phyloP scores from a whole-genome alignment of 2,888 invertebrate genomes.

The Lottia scabra region DNA sequence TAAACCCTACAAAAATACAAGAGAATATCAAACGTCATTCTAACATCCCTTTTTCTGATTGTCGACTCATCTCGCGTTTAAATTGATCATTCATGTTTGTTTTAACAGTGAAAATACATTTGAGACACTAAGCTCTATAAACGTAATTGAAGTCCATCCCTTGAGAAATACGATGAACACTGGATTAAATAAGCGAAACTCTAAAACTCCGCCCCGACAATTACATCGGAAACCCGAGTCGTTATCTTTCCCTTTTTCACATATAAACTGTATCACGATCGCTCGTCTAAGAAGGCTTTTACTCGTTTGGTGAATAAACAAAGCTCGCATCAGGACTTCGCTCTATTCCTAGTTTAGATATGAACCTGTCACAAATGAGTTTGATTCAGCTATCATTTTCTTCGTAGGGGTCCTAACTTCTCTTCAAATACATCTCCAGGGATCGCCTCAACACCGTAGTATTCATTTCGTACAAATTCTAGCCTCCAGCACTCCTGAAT shows the following conservation, averaged over 20 bases:
- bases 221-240: slow-evolving; percentile 17
- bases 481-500: slow-evolving; percentile 9
- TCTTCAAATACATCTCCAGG: slow-evolving; percentile 14
- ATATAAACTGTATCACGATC: slow-evolving; percentile 15
- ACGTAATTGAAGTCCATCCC: slow-evolving; percentile 22
- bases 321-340: slow-evolving; percentile 19
- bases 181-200: slow-evolving; percentile 9
- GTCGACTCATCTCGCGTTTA: slow-evolving; percentile 2
- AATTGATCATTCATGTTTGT: slow-evolving; percentile 24
- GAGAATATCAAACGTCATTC: background rate
- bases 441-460: slow-evolving; percentile 19
- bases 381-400: slow-evolving; percentile 21
- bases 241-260: slow-evolving; percentile 3
- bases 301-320: slow-evolving; percentile 19
- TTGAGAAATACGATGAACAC: slow-evolving; percentile 16
- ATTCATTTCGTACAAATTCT: slow-evolving; percentile 15
- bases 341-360: slow-evolving; percentile 9
- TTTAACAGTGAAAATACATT: slow-evolving; percentile 24
- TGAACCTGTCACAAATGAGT: slow-evolving; percentile 23
- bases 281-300: slow-evolving; percentile 9
- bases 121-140: slow-evolving; percentile 21
- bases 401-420: slow-evolving; percentile 12
- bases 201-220: slow-evolving; percentile 22
- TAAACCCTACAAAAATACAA: slow-evolving; percentile 17
- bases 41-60: background rate